A percentile compares a stretch with the other conserved stretches of the same genome.
phyloP scores from a whole-genome alignment of 2,797 vertebrate species.

The Thalassophryne amazonica region DNA sequence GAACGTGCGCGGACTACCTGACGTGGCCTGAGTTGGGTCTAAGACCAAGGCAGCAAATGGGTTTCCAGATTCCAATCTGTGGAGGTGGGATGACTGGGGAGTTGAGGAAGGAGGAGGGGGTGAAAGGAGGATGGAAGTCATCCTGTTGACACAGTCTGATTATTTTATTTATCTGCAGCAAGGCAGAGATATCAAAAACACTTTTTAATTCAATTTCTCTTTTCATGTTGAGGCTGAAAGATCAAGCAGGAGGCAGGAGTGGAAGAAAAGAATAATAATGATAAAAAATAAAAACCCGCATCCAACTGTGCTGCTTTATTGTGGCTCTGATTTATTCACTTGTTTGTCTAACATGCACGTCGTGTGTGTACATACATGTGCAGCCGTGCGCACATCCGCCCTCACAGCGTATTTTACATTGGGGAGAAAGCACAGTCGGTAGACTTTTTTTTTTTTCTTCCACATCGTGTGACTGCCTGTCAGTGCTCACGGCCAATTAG shows the following conservation, averaged over 20 bases:
- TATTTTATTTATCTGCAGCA: conserved; percentile 74
- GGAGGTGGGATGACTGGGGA: conserved; percentile 29
- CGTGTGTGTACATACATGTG: conserved; percentile 2
- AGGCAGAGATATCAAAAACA: conserved; percentile 71
- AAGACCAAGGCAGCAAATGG: conserved; percentile 70
- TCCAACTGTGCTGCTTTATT: conserved; percentile 55
- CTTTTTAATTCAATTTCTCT: conserved; percentile 76
- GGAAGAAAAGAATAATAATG: conserved; percentile 21
- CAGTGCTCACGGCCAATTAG: conserved; percentile 69
- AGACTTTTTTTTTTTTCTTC: conserved; percentile 58
- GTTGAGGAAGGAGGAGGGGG: conserved; percentile 22
- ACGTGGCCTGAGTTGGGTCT: conserved; percentile 56
- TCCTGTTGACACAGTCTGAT: conserved; percentile 73
- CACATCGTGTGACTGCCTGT: conserved; percentile 51
- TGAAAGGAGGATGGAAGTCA: conserved; percentile 37
- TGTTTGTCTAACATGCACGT: conserved; percentile 52
- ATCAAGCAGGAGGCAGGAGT: conserved; percentile 50
- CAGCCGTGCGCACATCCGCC: conserved; percentile 6
- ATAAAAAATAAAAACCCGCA: conserved; percentile 22
- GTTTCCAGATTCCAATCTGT: conserved; percentile 79
- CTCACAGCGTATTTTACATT: conserved; percentile 15
- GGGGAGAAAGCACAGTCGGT: conserved; percentile 28
- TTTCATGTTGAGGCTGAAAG: conserved; percentile 61
- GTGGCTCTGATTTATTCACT: conserved; percentile 54
- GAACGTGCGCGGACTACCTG: conserved; percentile 71